Evolutionary conservation across 2,113 vertebrate genomes (phyloP), one percentile per base, ranked within the genome.

Genomic region (Ailuropoda melanoleuca): DNA sequence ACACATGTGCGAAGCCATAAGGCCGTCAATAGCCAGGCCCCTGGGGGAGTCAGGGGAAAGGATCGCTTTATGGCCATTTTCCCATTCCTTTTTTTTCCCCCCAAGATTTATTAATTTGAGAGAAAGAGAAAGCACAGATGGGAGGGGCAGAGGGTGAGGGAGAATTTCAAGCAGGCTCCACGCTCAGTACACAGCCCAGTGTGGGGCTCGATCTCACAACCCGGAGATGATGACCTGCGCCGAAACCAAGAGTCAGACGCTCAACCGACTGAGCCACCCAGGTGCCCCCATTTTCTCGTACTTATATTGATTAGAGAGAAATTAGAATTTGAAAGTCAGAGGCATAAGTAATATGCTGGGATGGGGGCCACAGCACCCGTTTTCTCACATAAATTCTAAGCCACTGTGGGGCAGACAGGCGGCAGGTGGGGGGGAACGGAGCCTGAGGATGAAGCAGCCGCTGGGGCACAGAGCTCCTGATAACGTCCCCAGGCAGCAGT

Each of bases 1-100:
- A 15, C 39, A 3, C 17, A 4, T 3, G 39, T 31, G 19, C 9
- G 15, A 9, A 14, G 18, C 0, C 0, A 23, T 0, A 23, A 39
- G 5, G 3, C 37, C 37, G 34, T 6, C 5, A 14, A 23, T 4
- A 31, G 43, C 8, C 50, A n/a, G 29, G 4, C 15, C 26, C 34
- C 39, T 8, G 4, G 62, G 62, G 31, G 9, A 48, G n/a, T 37
- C 8, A 50, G 8, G 17, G 15, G 10, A 2, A 58, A 66, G 43
- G 21, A 4, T 62, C 19, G 5, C 62, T 34, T 50, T 1, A n/a
- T 4, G 46, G 37, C 3, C 1, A 4, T 14, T 66, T 90, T 72
- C 7, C 77, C 18, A 1, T 19, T 72, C 48, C 56, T 24, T 58
- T 68, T 68, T 68, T 68, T 68, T 68, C 19, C 4, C 2, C 3